phyloP scores from a whole-genome alignment of 2,113 vertebrate genomes.

The Lepus timidus region DNA sequence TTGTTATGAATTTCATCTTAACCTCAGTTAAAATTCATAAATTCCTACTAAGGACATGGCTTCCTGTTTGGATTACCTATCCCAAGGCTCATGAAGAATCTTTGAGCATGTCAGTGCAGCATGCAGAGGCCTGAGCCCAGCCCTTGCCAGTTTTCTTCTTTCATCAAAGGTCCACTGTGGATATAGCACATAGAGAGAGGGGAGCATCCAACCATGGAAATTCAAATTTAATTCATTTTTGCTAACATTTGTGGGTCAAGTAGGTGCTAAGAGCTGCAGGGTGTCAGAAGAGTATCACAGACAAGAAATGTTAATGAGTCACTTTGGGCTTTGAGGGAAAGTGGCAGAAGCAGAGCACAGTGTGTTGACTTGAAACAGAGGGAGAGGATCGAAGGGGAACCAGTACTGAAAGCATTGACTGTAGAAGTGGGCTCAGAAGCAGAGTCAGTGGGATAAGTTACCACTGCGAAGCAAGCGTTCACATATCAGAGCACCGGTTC shows the following conservation, averaged over 20 bases:
- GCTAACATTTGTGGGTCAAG: background rate
- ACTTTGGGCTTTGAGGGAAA: background rate
- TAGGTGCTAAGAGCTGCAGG: background rate
- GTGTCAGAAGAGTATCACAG: background rate
- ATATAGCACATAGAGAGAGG: background rate
- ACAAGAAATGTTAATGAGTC: background rate
- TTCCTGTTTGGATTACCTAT: background rate
- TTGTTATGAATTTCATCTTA: constrained; percentile 49
- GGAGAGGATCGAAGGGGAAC: background rate
- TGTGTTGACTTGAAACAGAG: background rate
- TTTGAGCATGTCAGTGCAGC: background rate
- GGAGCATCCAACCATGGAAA: background rate
- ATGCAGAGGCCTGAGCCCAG: background rate
- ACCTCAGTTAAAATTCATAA: constrained; percentile 45
- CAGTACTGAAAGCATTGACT: no score
- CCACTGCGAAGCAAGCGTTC: no score
- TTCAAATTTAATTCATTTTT: background rate
- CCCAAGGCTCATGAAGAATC: background rate
- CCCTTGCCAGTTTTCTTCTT: background rate
- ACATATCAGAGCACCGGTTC: no score
- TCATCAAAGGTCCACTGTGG: background rate
- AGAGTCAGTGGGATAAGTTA: background rate
- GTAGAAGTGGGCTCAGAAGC: background rate
- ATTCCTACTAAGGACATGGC: background rate
- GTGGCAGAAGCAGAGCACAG: background rate